Evolutionary conservation across 2,797 vertebrate genomes (phyloP), one percentile per base, ranked within the genome.

Genomic region (Falco rusticolus): DNA sequence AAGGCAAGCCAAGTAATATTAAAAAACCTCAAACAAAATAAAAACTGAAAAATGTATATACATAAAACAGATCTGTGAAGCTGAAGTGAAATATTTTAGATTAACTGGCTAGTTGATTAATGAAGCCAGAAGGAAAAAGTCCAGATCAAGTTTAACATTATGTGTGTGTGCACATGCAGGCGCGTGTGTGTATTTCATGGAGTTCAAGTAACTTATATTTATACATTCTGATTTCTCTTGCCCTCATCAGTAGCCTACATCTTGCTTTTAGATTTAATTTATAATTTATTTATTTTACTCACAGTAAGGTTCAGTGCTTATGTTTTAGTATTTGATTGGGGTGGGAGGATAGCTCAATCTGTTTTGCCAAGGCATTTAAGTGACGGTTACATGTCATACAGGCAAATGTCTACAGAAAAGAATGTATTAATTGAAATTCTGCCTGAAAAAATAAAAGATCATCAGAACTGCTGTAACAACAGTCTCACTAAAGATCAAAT

Each of bases 31-130:
- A 95, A 96, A 95, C 89, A 96, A 97, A 97, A 97, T 97, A 97
- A 97, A 97, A 96, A 93, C 84, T 96, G 93, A 95, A 97, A 97
- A 97, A 97, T 96, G 91, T 95, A 94, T 96, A 95, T 98, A 97
- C 97, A 97, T 97, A 98, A 98, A 97, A 96, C 98, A 98, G 97
- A 96, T 92, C 94, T 94, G 75, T 85, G 92, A 97, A 96, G 90
- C 82, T 77, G 93, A 97, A 91, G 39, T 93, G 90, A 97, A 98
- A 96, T 96, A 96, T 95, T 97, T 97, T 94, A n/a, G 81, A 96
- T 97, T 97, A 97, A 97, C 96, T 89, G 94, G 95, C 88, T 92
- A 79, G 85, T 85, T 97, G 97, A 98, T 97, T 97, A 97, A 98
- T 95, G 97, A 97, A 96, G 97, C 95, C 92, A 95, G 87, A 79